Percentiles rank a stretch among this genome's conserved stretches.
phyloP scores from a whole-genome alignment of 2,888 invertebrate genomes.

The Tridacna gigas region DNA sequence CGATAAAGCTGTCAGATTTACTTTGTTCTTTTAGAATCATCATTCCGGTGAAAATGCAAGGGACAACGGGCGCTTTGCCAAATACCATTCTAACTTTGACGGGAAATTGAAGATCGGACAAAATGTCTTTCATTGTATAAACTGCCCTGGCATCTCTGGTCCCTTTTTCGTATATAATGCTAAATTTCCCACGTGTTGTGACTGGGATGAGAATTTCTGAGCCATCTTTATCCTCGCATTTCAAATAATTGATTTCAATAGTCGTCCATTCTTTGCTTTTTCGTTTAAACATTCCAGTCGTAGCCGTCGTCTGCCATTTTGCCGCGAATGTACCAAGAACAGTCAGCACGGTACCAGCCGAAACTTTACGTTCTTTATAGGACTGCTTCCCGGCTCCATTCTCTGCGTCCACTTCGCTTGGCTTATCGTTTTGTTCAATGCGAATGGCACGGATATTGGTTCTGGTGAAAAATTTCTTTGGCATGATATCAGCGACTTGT shows the following conservation, averaged over 20 bases:
- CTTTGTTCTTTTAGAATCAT: conserved; percentile 64
- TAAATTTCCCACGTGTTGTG: conserved; percentile 74
- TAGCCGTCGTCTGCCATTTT: conserved; percentile 76
- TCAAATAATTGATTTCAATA: conserved; percentile 75
- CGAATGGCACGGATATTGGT: conserved; percentile 72
- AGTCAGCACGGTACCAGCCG: conserved; percentile 72
- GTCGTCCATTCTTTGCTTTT: conserved; percentile 75
- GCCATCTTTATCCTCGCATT: conserved; percentile 72
- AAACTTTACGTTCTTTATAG: conserved; percentile 73
- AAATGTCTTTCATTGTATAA: conserved; percentile 77
- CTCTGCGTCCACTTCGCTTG: conserved; percentile 31
- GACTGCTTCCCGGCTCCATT: conserved; percentile 48
- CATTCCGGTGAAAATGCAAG: conserved; percentile 79
- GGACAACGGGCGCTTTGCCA: conserved; percentile 78
- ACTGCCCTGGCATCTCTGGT: conserved; percentile 69
- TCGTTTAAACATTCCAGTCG: conserved; percentile 74
- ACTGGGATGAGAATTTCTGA: conserved; percentile 75
- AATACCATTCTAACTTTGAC: conserved; percentile 77
- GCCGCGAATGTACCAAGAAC: conserved; percentile 75
- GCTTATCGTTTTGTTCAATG: conserved; percentile 47
- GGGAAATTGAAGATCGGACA: conserved; percentile 72
- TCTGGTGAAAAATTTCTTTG: conserved; percentile 76
- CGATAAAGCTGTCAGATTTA: conserved; percentile 70
- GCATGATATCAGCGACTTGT: conserved; percentile 74
- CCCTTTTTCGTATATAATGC: conserved; percentile 75